Conservation (phyloP, 2,888 invertebrate species). For the Tachystola acroxantha region DNA sequence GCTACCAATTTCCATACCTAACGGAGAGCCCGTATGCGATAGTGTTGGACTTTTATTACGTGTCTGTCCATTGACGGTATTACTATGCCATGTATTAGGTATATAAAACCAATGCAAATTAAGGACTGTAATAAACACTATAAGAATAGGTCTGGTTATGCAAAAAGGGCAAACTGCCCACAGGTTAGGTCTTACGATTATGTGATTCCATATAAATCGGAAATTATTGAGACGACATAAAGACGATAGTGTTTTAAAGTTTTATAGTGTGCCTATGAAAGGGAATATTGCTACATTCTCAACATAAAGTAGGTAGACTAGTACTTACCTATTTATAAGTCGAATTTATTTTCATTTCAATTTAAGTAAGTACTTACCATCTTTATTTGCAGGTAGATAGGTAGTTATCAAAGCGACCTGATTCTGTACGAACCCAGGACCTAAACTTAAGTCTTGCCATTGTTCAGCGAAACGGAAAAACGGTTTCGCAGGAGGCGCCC, state of each 20-base stretch:
- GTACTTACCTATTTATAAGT: background rate
- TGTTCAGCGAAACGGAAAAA: conserved; percentile 71
- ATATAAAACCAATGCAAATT: conserved; percentile 60
- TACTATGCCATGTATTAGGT: conserved; percentile 54
- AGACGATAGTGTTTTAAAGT: background rate
- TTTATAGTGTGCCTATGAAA: background rate
- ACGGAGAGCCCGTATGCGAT: conserved; percentile 44
- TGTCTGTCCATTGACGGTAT: conserved; percentile 51
- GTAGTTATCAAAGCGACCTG: conserved; percentile 32
- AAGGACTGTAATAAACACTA: conserved; percentile 57
- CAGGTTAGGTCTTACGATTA: conserved; percentile 35
- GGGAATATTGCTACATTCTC: background rate
- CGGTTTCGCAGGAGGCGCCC: conserved; percentile 63
- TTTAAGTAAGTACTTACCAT: conserved; percentile 4
- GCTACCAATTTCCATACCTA: conserved; percentile 55
- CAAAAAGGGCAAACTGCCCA: conserved; percentile 39
- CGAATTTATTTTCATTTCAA: conserved; percentile 2
- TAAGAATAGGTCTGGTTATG: conserved; percentile 43
- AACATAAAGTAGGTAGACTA: no score
- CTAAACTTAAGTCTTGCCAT: conserved; percentile 60
- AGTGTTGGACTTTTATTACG: conserved; percentile 50
- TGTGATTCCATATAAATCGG: conserved; percentile 30
- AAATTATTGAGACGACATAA: background rate
- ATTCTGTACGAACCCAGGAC: conserved; percentile 42
- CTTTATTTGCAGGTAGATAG: conserved; percentile 12